Evolutionary conservation across 2,888 invertebrate species (phyloP).

Genomic region (Philopedon plagiatum): DNA sequence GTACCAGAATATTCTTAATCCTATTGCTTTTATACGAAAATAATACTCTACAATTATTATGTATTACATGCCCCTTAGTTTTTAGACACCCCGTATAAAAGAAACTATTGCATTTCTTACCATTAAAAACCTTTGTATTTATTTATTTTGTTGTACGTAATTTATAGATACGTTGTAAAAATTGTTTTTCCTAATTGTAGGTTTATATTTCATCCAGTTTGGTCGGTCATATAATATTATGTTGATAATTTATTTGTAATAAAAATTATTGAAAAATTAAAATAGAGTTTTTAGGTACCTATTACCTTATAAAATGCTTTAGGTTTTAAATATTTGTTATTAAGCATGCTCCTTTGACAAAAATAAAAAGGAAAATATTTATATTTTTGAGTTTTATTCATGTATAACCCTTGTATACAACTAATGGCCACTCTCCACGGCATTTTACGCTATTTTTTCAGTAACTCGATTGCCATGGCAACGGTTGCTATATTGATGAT

Average conservation of each 20-base stretch:
- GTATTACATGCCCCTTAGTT: too few species aligned
- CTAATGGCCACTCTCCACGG: too few species aligned
- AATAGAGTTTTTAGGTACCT: constrained; percentile 25
- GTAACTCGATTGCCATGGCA: too few species aligned
- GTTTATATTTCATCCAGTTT: constrained; percentile 22
- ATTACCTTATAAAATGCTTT: constrained; percentile 30
- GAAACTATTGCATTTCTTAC: constrained; percentile 21
- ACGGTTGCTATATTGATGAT: too few species aligned
- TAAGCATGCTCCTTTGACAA: constrained; percentile 26
- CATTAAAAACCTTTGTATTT: constrained; percentile 20
- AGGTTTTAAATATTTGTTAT: constrained; percentile 32
- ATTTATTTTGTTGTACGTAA: constrained; percentile 35
- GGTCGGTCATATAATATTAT: constrained; percentile 16
- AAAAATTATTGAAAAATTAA: constrained; percentile 26
- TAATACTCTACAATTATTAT: too few species aligned
- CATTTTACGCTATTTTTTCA: too few species aligned
- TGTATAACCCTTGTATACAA: too few species aligned
- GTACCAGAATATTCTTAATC: too few species aligned
- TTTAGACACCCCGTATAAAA: constrained; percentile 10
- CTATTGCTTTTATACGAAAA: too few species aligned
- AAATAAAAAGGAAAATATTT: constrained; percentile 24
- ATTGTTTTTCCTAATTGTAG: constrained; percentile 25
- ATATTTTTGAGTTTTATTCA: neutral
- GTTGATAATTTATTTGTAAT: constrained; percentile 46
- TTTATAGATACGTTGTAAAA: constrained; percentile 34